These are phyloP conservation scores for Fregetta grallaria DNA, from an alignment of 2,113 vertebrate genomes.

Conservation along the genomic window DNA sequence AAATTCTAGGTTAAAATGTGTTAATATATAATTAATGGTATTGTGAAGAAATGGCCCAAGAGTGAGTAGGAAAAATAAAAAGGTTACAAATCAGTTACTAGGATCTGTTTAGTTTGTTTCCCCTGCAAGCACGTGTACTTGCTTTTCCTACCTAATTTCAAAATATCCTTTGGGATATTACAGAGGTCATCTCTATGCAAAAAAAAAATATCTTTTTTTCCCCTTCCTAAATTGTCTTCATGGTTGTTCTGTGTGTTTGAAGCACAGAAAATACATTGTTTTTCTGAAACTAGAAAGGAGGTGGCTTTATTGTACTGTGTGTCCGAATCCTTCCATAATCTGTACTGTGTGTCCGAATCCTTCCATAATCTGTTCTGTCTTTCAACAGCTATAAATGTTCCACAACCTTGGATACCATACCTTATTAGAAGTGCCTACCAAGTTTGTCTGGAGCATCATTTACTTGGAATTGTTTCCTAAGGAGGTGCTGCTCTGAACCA, in stretches of 20 bases:
- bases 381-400: neutral
- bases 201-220: neutral
- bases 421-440: neutral
- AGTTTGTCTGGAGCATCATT: neutral
- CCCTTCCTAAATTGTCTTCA: neutral
- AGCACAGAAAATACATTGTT: neutral
- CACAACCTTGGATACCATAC: neutral
- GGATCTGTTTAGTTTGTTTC: neutral
- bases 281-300: neutral
- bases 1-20: neutral
- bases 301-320: neutral
- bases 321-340: neutral
- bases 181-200: neutral
- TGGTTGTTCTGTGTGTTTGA: neutral
- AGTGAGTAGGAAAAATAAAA: neutral
- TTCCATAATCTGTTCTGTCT: neutral
- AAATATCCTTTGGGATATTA: neutral
- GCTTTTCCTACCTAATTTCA: neutral
- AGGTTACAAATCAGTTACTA: neutral
- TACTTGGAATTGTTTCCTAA: neutral
- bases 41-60: neutral
- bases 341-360: neutral
- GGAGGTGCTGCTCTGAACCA: neutral
- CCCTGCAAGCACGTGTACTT: neutral
- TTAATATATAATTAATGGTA: neutral